These are phyloP conservation scores for Colistium nudipinnis DNA, from an alignment of 2,113 vertebrate species.

Conservation along the genomic window DNA sequence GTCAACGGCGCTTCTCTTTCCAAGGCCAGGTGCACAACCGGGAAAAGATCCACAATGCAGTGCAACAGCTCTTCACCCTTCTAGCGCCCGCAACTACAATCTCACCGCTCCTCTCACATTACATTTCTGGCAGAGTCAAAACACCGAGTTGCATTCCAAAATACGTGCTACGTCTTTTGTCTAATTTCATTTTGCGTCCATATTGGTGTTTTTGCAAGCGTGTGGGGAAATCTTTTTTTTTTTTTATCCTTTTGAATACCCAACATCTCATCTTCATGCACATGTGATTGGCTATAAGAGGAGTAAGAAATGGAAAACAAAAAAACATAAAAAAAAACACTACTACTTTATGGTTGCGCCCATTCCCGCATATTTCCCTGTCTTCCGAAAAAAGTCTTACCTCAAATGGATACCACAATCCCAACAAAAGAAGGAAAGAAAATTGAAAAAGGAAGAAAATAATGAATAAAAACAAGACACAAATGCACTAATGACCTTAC, in stretches of 20 bases:
- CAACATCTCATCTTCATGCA: conserved; percentile 60
- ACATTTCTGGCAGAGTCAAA: conserved; percentile 16
- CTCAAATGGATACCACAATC: conserved; percentile 92
- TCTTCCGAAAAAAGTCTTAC: conserved; percentile 88
- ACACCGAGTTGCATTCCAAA: conserved; percentile 28
- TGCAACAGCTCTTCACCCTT: conserved; percentile 46
- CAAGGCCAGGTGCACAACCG: conserved; percentile 59
- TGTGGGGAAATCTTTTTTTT: conserved; percentile 5
- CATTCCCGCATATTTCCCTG: conserved; percentile 67
- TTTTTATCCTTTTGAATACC: neutral
- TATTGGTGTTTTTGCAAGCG: conserved; percentile 17
- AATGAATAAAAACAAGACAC: conserved; percentile 73
- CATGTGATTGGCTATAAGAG: conserved; percentile 62
- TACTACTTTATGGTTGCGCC: conserved; percentile 20
- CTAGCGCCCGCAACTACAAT: conserved; percentile 4
- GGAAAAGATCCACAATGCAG: conserved; percentile 59
- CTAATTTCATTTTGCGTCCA: conserved; percentile 11
- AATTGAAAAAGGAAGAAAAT: conserved; percentile 73
- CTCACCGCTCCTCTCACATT: neutral
- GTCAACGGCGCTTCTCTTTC: conserved; percentile 51
- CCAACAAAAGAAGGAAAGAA: conserved; percentile 91
- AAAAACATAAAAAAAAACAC: too few species aligned
- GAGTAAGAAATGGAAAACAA: conserved; percentile 40
- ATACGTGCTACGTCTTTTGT: conserved; percentile 46
- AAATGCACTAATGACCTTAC: conserved; percentile 56